Base-by-base conservation (phyloP, 2,797 vertebrate genomes). In the Myiotriccus ornatus region DNA sequence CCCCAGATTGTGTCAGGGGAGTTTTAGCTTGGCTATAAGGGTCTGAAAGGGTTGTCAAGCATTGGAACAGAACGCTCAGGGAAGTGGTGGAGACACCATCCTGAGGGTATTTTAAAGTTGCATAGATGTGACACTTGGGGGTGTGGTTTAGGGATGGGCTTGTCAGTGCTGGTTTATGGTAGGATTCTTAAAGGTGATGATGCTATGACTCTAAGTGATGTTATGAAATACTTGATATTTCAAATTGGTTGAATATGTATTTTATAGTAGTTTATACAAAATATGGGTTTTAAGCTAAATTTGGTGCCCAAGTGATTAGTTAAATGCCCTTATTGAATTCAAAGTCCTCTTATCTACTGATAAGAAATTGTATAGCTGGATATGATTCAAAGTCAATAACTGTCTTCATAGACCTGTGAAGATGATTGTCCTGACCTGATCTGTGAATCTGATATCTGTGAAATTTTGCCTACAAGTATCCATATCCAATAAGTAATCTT, bases 51-150 rank as follows among this genome's bases (percentile, higher is more conserved):
- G 3, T 52, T 62, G 3, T 49, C 32, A 23, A 41, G 9, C 24
- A 8, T 7, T 77, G 24, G 12, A 62, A 19, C 4, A 52, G 37
- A n/a, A 41, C 80, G 12, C 9, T 17, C 17, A 30, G 27, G 11
- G 34, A 50, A 39, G 25, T 23, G 10, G 7, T 70, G 3, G 37
- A 50, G 10, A 41, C 4, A 3, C 2, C 1, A 6, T 28, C 16
- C 25, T 30, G 17, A 39, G 63, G 9, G 5, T 37, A 10, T 41
- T 71, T 57, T 46, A 25, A 55, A 81, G 8, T 7, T 5, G 2
- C 17, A 8, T 19, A 43, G 21, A 11, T 43, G 7, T 39, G 28
- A 28, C 3, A 2, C 5, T 22, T 34, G 13, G 13, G 23, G 13
- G 13, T 4, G 3, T 35, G 32, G 35, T 74, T 63, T 37, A 49